These are phyloP conservation scores for Epirrita christyi DNA, from an alignment of 2,888 invertebrate species.

Conservation along the genomic window DNA sequence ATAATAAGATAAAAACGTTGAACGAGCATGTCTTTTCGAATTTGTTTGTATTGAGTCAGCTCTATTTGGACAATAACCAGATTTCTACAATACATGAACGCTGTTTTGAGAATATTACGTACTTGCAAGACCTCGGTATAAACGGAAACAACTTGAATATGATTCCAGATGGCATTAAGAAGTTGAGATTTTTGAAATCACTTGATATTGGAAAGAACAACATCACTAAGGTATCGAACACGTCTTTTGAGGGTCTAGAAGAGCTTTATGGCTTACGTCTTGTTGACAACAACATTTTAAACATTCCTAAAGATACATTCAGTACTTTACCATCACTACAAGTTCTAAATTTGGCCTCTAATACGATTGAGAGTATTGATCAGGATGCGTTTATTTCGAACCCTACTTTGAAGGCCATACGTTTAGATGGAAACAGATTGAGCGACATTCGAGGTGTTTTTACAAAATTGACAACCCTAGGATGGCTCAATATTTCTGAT, in stretches of 20 bases:
- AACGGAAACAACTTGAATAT: constrained; percentile 88
- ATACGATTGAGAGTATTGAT: constrained; percentile 90
- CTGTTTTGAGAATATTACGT: constrained; percentile 91
- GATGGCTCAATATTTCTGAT: constrained; percentile 92
- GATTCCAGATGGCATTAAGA: constrained; percentile 88
- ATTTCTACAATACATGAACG: constrained; percentile 87
- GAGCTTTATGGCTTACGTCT: constrained; percentile 90
- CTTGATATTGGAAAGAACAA: constrained; percentile 93
- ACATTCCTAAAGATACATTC: constrained; percentile 90
- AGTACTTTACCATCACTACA: constrained; percentile 89
- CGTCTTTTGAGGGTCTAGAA: constrained; percentile 90
- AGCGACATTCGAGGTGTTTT: constrained; percentile 91
- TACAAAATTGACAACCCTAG: constrained; percentile 88
- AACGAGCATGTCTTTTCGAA: constrained; percentile 89
- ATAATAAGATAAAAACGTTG: constrained; percentile 88
- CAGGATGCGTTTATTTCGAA: constrained; percentile 91
- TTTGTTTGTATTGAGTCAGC: constrained; percentile 88
- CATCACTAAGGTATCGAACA: constrained; percentile 88
- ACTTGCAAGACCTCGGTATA: constrained; percentile 90
- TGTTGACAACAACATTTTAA: constrained; percentile 91
- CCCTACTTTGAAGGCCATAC: constrained; percentile 89
- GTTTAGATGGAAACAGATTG: constrained; percentile 91
- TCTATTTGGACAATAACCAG: constrained; percentile 90
- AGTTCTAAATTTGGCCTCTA: constrained; percentile 92
- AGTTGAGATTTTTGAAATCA: constrained; percentile 88